Evolutionary conservation across 1,140 invertebrate species (phyloP).

Genomic region (Zophobas morio): DNA sequence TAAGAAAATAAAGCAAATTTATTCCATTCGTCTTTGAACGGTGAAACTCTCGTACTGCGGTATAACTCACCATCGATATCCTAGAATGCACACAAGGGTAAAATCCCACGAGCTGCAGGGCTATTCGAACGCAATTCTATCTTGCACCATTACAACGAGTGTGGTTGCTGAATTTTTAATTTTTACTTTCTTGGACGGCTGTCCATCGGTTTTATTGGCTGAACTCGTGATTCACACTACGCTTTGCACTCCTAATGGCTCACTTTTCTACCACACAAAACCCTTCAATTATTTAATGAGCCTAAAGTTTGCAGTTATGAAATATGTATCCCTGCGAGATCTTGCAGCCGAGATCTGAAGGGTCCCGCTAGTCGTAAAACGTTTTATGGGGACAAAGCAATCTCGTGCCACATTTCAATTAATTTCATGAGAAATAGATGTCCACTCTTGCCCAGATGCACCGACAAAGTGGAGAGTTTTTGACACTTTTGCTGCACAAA

Average conservation of each 20-base stretch:
- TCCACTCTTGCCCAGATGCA: no score
- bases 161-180: conserved; percentile 48
- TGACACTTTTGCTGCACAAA: no score
- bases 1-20: no score
- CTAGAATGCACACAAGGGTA: no score
- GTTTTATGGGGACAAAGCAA: conserved; percentile 13
- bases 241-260: conserved; percentile 46
- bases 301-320: conserved; percentile 39
- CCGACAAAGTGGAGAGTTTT: no score
- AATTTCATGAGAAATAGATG: conserved; percentile 7
- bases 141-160: no score
- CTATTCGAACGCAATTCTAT: no score
- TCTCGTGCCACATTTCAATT: conserved; percentile 23
- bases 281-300: conserved; percentile 50
- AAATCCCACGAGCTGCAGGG: no score
- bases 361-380: conserved; percentile 5
- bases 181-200: conserved; percentile 48
- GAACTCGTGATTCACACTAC: conserved; percentile 47
- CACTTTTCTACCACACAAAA: conserved; percentile 42
- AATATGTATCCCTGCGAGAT: conserved; percentile 22
- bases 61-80: no score
- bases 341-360: conserved; percentile 19
- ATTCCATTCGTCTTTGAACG: no score
- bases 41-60: no score
- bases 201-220: conserved; percentile 50